phyloP scores from a whole-genome alignment of 1,140 invertebrate genomes.

The Formica selysi region DNA sequence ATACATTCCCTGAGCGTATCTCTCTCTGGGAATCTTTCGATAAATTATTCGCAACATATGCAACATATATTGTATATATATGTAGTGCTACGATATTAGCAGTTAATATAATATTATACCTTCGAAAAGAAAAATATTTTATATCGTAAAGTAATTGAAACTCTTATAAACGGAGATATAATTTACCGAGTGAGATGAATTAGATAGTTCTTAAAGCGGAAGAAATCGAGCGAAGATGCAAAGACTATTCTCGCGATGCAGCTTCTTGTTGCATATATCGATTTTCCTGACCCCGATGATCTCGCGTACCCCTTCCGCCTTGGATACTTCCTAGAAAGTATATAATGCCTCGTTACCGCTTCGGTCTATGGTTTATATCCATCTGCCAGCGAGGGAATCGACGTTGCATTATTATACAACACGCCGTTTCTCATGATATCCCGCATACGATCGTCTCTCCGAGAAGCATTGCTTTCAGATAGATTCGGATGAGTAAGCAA shows the following conservation, averaged over 20 bases:
- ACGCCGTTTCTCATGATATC: slow-evolving; percentile 25
- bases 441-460: not conserved
- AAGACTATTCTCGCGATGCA: slow-evolving; percentile 29
- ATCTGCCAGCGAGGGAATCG: not conserved
- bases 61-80: not conserved
- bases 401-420: slow-evolving; percentile 27
- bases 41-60: not conserved
- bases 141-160: not conserved
- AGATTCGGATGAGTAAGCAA: not conserved
- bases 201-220: slow-evolving; percentile 27
- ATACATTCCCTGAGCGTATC: not conserved
- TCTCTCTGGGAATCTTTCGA: not conserved
- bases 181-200: slow-evolving; percentile 1
- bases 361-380: slow-evolving; percentile 35
- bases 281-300: slow-evolving; percentile 59
- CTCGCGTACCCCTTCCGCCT: slow-evolving; percentile 51
- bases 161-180: not conserved
- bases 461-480: slow-evolving; percentile 10
- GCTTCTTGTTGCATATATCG: slow-evolving; percentile 50
- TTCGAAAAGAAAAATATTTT: not conserved
- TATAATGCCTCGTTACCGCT: slow-evolving; percentile 24
- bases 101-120: not conserved
- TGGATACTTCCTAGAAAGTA: slow-evolving; percentile 61
- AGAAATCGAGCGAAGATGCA: slow-evolving; percentile 37
- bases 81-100: not conserved